These are phyloP conservation scores for Dynastes tityus DNA, from an alignment of 2,888 invertebrate species.

Conservation along the genomic window DNA sequence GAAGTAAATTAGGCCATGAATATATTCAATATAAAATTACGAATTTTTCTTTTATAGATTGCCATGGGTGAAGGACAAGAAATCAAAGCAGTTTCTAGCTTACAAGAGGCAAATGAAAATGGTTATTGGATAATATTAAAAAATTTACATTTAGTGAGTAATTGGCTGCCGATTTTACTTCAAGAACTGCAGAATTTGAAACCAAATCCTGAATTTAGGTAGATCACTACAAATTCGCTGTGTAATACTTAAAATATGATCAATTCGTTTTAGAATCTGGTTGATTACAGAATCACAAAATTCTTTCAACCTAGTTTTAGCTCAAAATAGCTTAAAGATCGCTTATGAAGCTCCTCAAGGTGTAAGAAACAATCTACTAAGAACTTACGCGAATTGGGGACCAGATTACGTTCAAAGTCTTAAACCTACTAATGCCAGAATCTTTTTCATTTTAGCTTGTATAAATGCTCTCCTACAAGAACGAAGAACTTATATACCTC, in stretches of 20 bases:
- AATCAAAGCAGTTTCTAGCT: slow-evolving; percentile 74
- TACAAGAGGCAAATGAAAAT: slow-evolving; percentile 74
- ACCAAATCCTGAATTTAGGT: slow-evolving; percentile 73
- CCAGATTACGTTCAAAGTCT: slow-evolving; percentile 66
- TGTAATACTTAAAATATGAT: not conserved
- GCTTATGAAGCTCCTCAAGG: slow-evolving; percentile 90
- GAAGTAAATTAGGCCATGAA: slow-evolving; percentile 70
- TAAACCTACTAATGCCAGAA: slow-evolving; percentile 65
- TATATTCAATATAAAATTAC: not conserved
- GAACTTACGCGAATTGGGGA: slow-evolving; percentile 83
- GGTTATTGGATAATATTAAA: slow-evolving; percentile 87
- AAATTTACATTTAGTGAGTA: slow-evolving; percentile 84
- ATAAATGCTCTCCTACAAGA: slow-evolving; percentile 94
- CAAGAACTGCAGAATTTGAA: slow-evolving; percentile 75
- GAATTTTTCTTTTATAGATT: slow-evolving; percentile 71
- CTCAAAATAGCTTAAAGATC: slow-evolving; percentile 86
- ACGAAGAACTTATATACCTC: slow-evolving; percentile 92
- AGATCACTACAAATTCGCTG: not conserved
- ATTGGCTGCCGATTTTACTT: slow-evolving; percentile 80
- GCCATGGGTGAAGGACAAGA: slow-evolving; percentile 89
- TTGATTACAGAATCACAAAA: slow-evolving; percentile 88
- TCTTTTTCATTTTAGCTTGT: slow-evolving; percentile 87
- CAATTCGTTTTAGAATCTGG: slow-evolving; percentile 77
- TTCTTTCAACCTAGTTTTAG: slow-evolving; percentile 82
- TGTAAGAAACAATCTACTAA: slow-evolving; percentile 84